Percentiles rank a stretch among this genome's conserved stretches.
Evolutionary conservation across 1,140 invertebrate genomes (phyloP).

Genomic region (Medauroidea extradentata): DNA sequence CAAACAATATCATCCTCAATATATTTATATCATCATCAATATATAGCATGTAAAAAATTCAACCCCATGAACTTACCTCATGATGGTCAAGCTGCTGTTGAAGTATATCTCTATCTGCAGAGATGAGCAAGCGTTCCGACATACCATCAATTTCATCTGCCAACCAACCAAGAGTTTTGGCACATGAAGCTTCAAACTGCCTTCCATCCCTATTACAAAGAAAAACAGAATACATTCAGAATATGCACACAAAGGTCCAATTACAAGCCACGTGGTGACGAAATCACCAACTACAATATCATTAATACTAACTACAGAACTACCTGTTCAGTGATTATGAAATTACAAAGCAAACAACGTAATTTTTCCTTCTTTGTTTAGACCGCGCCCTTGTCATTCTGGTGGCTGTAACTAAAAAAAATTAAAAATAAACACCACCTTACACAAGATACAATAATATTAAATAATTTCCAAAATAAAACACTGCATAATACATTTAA

Average conservation of each 20-base stretch:
- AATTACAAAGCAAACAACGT: background rate
- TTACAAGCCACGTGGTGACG: background rate
- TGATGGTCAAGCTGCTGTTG: conserved; percentile 83
- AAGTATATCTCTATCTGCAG: conserved; percentile 76
- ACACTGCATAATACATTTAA: too few species aligned
- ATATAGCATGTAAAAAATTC: background rate
- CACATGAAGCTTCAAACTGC: conserved; percentile 81
- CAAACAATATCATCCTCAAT: too few species aligned
- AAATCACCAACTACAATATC: too few species aligned
- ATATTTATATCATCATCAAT: too few species aligned
- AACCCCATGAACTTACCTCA: conserved; percentile 50
- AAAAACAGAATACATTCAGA: too few species aligned
- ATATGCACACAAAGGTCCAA: background rate
- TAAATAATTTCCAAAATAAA: background rate
- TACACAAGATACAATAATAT: background rate
- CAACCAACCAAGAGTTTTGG: conserved; percentile 84
- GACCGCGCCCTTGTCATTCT: too few species aligned
- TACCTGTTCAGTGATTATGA: background rate
- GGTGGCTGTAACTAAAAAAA: too few species aligned
- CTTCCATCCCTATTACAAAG: conserved; percentile 61
- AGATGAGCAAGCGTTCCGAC: conserved; percentile 73
- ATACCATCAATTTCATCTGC: conserved; percentile 69
- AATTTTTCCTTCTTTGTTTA: background rate
- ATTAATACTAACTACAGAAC: too few species aligned
- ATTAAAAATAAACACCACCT: too few species aligned